These are phyloP conservation scores for Micromesistius poutassou DNA, from an alignment of 2,797 vertebrate genomes.

Conservation along the genomic window DNA sequence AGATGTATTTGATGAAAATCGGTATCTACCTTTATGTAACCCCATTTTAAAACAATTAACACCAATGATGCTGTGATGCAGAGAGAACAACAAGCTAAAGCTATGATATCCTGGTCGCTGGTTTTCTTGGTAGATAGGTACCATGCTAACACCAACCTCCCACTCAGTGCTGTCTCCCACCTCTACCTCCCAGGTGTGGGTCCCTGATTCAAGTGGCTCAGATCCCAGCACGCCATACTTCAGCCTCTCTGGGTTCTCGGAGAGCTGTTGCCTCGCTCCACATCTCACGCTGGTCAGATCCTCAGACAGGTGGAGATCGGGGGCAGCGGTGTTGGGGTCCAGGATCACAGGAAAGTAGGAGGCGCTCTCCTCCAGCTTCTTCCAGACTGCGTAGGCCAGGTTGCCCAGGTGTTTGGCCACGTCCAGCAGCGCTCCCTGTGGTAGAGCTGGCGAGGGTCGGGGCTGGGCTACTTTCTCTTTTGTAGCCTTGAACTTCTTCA, in stretches of 20 bases:
- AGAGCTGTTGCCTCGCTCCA: background rate
- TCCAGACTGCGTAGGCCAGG: constrained; percentile 22
- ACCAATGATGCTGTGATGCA: no score
- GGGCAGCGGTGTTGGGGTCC: constrained; percentile 38
- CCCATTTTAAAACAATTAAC: constrained; percentile 21
- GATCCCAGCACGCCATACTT: constrained; percentile 15
- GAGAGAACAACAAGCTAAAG: no score
- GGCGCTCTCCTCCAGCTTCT: constrained; percentile 34
- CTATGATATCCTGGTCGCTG: no score
- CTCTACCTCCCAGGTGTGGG: constrained; percentile 23
- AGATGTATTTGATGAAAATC: background rate
- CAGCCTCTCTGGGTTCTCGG: constrained; percentile 39
- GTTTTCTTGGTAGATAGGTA: background rate
- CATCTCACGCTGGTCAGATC: constrained; percentile 28
- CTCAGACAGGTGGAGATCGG: constrained; percentile 11
- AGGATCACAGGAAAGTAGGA: constrained; percentile 33
- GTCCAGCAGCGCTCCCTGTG: constrained; percentile 23
- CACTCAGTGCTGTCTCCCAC: constrained; percentile 16
- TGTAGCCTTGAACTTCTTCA: constrained; percentile 29
- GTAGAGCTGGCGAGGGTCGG: constrained; percentile 30
- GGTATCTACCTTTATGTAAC: background rate
- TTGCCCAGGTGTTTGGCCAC: constrained; percentile 28
- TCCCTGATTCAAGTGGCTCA: constrained; percentile 23
- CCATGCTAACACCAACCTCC: constrained; percentile 26
- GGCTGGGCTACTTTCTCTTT: background rate